Evolutionary conservation across 2,797 vertebrate species (phyloP), one percentile per base, ranked within the genome.

Genomic region (Acrossocheilus wenchowensis): DNA sequence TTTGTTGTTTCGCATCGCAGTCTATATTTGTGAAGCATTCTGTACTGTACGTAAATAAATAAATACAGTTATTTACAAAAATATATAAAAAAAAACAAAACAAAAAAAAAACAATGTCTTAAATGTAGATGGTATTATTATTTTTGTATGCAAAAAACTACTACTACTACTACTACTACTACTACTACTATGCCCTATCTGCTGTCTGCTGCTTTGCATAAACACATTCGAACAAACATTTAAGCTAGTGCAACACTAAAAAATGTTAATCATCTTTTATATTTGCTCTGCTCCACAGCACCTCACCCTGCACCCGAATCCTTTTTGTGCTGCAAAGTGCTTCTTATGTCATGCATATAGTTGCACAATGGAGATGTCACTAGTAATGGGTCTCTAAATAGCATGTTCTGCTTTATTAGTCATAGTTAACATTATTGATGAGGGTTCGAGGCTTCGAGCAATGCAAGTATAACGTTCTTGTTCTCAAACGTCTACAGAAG

Each of bases 401-500:
- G 92, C 93, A 94, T 95, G 94, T 95, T 94, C 91, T 94, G 93
- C 94, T 95, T 95, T 96, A 96, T 95, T 96, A 95, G 94, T 95
- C 93, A 95, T 94, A 94, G 93, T 94, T 95, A 95, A 94, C 94
- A 93, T 91, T 90, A 91, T 91, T 91, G 93, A 95, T 91, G 92
- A 69, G 91, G 90, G 89, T 88, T 90, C 90, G 92, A 68, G 91
- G 90, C 88, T 88, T 90, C 90, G 92, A 94, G 92, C 93, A 93
- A 93, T 93, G 92, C 88, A 90, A 93, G 94, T 72, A 83, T 17
- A 36, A 92, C 91, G 90, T 89, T 87, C 93, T 94, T 94, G 91
- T 84, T 82, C 71, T 94, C 89, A 91, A 91, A 92, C 91, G 94
- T 87, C 90, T 88, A 86, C 91, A 90, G 91, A 93, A 41, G 89